Base-by-base conservation (phyloP, 2,888 invertebrate species). In the Listrodromus nycthemerus region DNA sequence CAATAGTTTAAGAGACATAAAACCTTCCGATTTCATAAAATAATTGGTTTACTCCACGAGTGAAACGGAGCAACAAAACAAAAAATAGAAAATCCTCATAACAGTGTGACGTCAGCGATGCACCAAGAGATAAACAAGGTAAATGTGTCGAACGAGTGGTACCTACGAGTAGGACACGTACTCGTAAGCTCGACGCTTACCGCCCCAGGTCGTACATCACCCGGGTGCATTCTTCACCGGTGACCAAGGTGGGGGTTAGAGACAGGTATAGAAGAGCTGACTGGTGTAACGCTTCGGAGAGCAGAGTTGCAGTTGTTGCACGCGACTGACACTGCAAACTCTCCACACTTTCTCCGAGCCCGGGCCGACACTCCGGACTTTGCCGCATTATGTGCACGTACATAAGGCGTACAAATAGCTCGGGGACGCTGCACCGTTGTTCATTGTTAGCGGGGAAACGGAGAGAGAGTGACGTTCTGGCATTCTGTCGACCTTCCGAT, bases 201-300 rank as follows among this genome's bases (percentile, higher is more conserved):
- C 24, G 16, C 58, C 71, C 30, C 48, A 30, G 77, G 58, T 69
- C 73, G 52, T 78, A 69, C 67, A 73, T 82, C 73, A 69, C 41
- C 41, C 52, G 71, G 45, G 50, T 78, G 73, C 77, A 78, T 82
- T 82, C 67, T 67, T 82, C 73, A 78, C 61, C 77, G 30, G 63
- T 4, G 41, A 16, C 41, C 41, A 16, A 5, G 10, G 37, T 1
- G 37, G 37, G 10, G 13, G 41, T 30, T 48, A 41, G 77, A 27
- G 27, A 78, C 82, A 73, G 67, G 73, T 69, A 52, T 45, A 16
- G 7, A 61, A 16, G 30, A 30, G n/a, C 16, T 61, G 58, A 61
- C 27, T 27, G 6, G 58, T 61, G 27, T 61, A 30, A 19, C 58
- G 27, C 58, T 61, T 4, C 30, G 30, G 27, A 30, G 33, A 50